phyloP scores from a whole-genome alignment of 2,888 invertebrate species.

The Sisyra terminalis region DNA sequence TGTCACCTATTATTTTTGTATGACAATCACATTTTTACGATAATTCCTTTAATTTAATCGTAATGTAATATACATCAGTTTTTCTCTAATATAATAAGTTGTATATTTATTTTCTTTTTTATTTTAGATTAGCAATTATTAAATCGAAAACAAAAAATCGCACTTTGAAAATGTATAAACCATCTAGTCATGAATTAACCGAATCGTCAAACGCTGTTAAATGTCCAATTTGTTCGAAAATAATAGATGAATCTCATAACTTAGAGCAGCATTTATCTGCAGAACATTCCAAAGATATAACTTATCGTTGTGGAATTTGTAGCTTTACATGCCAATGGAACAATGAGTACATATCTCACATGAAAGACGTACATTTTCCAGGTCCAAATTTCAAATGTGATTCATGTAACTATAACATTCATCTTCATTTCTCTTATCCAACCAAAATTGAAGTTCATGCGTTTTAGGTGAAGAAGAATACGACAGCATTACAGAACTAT shows the following conservation, averaged over 20 bases:
- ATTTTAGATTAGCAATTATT: slow-evolving; percentile 2
- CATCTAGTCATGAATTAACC: too few relatives aligned
- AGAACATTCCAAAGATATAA: slow-evolving; percentile 37
- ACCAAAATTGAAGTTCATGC: background rate
- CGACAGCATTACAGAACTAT: slow-evolving; percentile 33
- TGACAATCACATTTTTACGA: too few relatives aligned
- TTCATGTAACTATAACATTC: slow-evolving; percentile 26
- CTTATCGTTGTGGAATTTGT: slow-evolving; percentile 42
- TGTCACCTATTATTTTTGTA: too few relatives aligned
- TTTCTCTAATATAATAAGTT: too few relatives aligned
- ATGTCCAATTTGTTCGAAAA: slow-evolving; percentile 35
- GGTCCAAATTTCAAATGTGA: slow-evolving; percentile 49
- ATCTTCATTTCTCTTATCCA: slow-evolving; percentile 11
- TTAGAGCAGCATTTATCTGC: slow-evolving; percentile 36
- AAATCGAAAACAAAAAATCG: slow-evolving; percentile 3
- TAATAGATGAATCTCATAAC: slow-evolving; percentile 30
- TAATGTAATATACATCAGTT: too few relatives aligned
- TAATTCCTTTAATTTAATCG: too few relatives aligned
- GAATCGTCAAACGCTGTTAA: slow-evolving; percentile 18
- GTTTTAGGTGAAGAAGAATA: slow-evolving; percentile 18
- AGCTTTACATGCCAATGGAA: slow-evolving; percentile 45
- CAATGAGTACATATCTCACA: slow-evolving; percentile 40
- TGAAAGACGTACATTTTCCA: slow-evolving; percentile 34
- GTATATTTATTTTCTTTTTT: slow-evolving; percentile 1
- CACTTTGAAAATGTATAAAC: background rate